Evolutionary conservation across 1,140 invertebrate species (phyloP).

Genomic region (Bombus polaris): DNA sequence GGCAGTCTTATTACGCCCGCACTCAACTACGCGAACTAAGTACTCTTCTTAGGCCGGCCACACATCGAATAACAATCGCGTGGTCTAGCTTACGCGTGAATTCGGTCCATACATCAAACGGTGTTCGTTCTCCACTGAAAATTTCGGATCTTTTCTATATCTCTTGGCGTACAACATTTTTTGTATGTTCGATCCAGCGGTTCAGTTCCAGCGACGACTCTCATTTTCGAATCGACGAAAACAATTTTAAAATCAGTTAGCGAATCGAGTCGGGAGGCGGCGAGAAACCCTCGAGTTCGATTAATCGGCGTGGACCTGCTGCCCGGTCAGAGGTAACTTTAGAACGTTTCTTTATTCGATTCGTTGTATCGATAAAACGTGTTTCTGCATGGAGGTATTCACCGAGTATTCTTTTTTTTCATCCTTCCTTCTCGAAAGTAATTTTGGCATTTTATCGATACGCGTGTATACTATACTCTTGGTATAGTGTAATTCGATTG

Average conservation of each 20-base stretch:
- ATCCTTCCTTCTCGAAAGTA: not conserved
- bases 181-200: not conserved
- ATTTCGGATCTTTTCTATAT: not conserved
- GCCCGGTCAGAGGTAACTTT: slow-evolving; percentile 45
- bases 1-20: slow-evolving; percentile 74
- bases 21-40: slow-evolving; percentile 73
- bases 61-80: slow-evolving; percentile 22
- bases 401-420: not conserved
- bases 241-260: slow-evolving; percentile 12
- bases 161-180: not conserved
- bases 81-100: slow-evolving; percentile 5
- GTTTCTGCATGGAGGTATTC: slow-evolving; percentile 19
- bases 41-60: slow-evolving; percentile 59
- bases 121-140: slow-evolving; percentile 4
- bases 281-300: slow-evolving; percentile 14
- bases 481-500: not conserved
- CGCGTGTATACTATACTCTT: not conserved
- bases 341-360: slow-evolving; percentile 38
- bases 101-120: not conserved
- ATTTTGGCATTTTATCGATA: not conserved
- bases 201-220: not conserved
- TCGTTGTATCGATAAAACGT: slow-evolving; percentile 15
- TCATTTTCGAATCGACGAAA: slow-evolving; percentile 5
- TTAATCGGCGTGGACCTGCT: slow-evolving; percentile 29
- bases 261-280: slow-evolving; percentile 8